A percentile compares a stretch with the other conserved stretches of the same genome.
Conservation (phyloP, 1,140 invertebrate genomes). For the Drusus annulatus region DNA sequence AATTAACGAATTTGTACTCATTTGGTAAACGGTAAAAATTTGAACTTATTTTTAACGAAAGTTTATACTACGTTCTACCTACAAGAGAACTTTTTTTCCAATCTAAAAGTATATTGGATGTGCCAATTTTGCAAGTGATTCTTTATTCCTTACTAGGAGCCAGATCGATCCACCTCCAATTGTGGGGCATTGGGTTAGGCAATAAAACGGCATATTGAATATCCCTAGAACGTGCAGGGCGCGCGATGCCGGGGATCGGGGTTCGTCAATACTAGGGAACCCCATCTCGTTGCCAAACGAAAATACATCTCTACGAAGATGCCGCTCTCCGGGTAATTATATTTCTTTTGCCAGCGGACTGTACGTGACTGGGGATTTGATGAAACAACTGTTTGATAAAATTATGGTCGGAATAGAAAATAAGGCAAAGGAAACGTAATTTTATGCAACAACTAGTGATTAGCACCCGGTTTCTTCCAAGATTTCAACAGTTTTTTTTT, state of each 20-base stretch:
- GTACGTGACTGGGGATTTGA: neutral
- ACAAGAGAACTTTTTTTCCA: no score
- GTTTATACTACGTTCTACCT: no score
- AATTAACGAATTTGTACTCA: no score
- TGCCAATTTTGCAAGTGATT: conserved; percentile 2
- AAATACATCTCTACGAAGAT: neutral
- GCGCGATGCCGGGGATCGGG: conserved; percentile 44
- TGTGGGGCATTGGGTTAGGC: conserved; percentile 57
- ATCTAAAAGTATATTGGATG: no score
- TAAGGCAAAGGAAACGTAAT: no score
- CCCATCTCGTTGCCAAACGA: neutral
- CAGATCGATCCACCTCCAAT: conserved; percentile 50
- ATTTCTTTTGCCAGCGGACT: neutral
- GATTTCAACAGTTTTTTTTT: no score
- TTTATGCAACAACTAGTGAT: no score
- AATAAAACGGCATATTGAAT: conserved; percentile 57
- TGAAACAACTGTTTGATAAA: no score
- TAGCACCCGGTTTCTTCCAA: no score
- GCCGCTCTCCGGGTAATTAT: neutral
- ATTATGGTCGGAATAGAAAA: no score
- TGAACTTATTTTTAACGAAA: no score
- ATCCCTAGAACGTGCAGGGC: conserved; percentile 49
- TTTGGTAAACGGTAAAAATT: no score
- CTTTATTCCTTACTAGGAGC: neutral
- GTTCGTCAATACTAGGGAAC: conserved; percentile 11